A percentile compares a stretch with the other conserved stretches of the same genome.
Conservation (phyloP, 2,797 vertebrate genomes). For the Gouania willdenowi region DNA sequence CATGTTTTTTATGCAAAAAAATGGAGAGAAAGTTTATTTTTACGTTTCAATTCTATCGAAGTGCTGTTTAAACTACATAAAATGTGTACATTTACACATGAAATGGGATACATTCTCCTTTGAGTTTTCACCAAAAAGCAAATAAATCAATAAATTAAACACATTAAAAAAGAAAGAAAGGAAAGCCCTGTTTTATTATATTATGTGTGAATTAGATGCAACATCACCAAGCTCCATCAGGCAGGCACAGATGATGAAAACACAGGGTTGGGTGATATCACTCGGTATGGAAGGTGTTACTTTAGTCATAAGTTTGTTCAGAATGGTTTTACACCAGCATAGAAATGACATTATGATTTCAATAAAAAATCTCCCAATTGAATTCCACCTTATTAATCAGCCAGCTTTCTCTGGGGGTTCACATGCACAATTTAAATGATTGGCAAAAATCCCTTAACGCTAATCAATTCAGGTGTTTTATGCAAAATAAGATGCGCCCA, state of each 20-base stretch:
- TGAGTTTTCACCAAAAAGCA: too few species aligned
- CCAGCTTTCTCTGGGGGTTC: conserved; percentile 31
- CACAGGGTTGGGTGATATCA: conserved; percentile 66
- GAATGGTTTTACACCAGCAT: too few species aligned
- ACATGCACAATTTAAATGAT: conserved; percentile 56
- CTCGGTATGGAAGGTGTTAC: too few species aligned
- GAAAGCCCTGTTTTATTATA: not conserved
- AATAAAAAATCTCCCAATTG: conserved; percentile 47
- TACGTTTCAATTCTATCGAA: too few species aligned
- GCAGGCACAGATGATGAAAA: conserved; percentile 65
- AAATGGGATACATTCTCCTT: too few species aligned
- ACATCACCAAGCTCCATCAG: conserved; percentile 39
- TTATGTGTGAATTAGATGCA: conserved; percentile 1
- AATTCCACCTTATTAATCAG: conserved; percentile 30
- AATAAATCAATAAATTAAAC: too few species aligned
- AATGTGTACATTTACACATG: too few species aligned
- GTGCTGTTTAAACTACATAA: too few species aligned
- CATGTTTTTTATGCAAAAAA: too few species aligned
- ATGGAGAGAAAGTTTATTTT: too few species aligned
- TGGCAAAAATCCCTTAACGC: conserved; percentile 65
- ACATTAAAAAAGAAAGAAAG: conserved; percentile 34
- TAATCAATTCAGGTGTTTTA: conserved; percentile 15
- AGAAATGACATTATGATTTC: conserved; percentile 25
- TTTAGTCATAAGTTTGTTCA: too few species aligned
- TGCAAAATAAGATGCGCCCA: conserved; percentile 20